Evolutionary conservation across 2,888 invertebrate species (phyloP).

Genomic region (Hymenopus coronatus): DNA sequence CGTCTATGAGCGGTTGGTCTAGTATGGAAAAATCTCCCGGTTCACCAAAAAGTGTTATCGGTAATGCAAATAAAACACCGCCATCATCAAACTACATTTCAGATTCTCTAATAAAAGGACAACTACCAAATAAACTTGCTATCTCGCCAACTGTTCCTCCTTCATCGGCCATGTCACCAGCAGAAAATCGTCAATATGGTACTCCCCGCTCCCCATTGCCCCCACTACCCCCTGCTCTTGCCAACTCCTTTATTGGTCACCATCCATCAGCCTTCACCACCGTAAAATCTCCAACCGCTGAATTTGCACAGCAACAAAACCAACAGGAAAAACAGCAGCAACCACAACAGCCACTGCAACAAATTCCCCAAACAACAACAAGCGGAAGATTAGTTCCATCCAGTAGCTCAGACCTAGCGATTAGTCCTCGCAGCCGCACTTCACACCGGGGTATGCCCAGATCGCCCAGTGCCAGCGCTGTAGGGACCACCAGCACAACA

Average conservation of each 20-base stretch:
- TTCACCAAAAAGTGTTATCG: slow-evolving; percentile 62
- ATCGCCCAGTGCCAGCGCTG: slow-evolving; percentile 2
- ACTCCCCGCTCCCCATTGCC: slow-evolving; percentile 38
- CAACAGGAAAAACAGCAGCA: no score
- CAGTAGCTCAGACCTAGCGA: slow-evolving; percentile 51
- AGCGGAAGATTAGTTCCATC: slow-evolving; percentile 55
- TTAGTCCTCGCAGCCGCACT: slow-evolving; percentile 52
- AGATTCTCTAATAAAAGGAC: slow-evolving; percentile 6
- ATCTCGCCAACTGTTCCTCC: slow-evolving; percentile 6
- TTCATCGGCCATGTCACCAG: slow-evolving; percentile 16
- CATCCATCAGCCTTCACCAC: slow-evolving; percentile 56
- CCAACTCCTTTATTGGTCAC: slow-evolving; percentile 37
- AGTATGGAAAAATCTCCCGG: slow-evolving; percentile 82
- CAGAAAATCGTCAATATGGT: slow-evolving; percentile 23
- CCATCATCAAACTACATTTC: slow-evolving; percentile 39
- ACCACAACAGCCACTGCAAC: slow-evolving; percentile 41
- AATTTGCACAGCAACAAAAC: slow-evolving; percentile 33
- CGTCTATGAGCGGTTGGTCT: slow-evolving; percentile 85
- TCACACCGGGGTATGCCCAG: slow-evolving; percentile 36
- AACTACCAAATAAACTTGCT: not conserved
- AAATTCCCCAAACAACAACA: slow-evolving; percentile 31
- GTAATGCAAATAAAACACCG: slow-evolving; percentile 42
- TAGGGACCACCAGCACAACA: slow-evolving; percentile 41
- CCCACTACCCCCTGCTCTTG: slow-evolving; percentile 37
- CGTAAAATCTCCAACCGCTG: slow-evolving; percentile 52